These are phyloP conservation scores for Bembecia ichneumoniformis DNA, from an alignment of 2,888 invertebrate genomes.

Conservation along the genomic window DNA sequence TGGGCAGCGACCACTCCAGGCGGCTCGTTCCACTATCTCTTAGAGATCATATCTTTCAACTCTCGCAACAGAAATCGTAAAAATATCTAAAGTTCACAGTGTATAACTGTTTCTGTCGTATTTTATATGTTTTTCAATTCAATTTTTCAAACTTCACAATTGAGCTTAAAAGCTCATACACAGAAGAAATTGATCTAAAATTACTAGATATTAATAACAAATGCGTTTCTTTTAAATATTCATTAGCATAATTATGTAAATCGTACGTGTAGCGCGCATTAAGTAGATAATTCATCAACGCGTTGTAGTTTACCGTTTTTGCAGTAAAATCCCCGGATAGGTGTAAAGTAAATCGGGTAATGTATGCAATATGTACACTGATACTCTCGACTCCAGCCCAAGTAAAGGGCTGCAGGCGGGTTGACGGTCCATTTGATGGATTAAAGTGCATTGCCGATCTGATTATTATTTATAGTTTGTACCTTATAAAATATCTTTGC, in stretches of 20 bases:
- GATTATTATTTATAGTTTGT: no score
- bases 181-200: neutral
- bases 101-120: no score
- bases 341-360: slow-evolving; percentile 30
- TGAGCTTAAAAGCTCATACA: no score
- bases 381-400: neutral
- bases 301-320: slow-evolving; percentile 27
- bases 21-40: neutral
- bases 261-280: neutral
- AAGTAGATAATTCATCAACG: neutral
- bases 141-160: no score
- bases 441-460: neutral
- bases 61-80: neutral
- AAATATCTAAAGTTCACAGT: neutral
- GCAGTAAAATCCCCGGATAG: slow-evolving; percentile 21
- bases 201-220: neutral
- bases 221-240: neutral
- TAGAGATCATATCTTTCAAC: neutral
- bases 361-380: slow-evolving; percentile 5
- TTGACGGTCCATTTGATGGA: neutral
- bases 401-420: neutral
- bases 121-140: no score
- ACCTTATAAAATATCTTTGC: no score
- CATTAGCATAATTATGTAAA: neutral
- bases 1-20: neutral